phyloP scores from a whole-genome alignment of 2,888 invertebrate genomes.

The Stratiomys singularior region DNA sequence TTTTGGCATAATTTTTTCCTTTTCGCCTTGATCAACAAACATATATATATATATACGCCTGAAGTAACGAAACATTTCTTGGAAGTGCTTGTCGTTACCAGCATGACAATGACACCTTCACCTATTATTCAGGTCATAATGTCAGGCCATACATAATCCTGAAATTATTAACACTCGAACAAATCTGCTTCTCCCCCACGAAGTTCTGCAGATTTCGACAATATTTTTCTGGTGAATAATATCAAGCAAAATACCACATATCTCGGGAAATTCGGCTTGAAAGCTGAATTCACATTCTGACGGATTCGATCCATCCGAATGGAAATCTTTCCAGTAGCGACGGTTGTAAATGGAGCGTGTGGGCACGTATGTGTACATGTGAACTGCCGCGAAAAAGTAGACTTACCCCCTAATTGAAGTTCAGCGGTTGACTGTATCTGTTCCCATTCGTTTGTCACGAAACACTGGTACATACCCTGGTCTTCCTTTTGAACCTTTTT shows the following conservation, averaged over 20 bases:
- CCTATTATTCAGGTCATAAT: conserved; percentile 13
- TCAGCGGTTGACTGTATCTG: conserved; percentile 86
- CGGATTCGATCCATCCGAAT: conserved; percentile 16
- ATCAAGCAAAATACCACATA: background rate
- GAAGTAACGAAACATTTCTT: too few species aligned
- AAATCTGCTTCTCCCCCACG: background rate
- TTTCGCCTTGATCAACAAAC: too few species aligned
- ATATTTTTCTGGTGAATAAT: background rate
- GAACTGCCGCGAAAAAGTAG: conserved; percentile 19
- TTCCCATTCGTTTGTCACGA: conserved; percentile 85
- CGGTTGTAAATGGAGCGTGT: background rate
- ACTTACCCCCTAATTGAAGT: conserved; percentile 79
- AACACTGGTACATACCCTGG: conserved; percentile 92
- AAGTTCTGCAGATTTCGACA: conserved; percentile 7
- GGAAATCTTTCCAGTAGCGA: background rate
- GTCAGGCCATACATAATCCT: conserved; percentile 15
- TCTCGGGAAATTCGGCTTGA: background rate
- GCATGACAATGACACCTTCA: background rate
- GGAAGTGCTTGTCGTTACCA: background rate
- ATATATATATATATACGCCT: too few species aligned
- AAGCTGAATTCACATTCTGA: background rate
- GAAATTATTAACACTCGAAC: conserved; percentile 7
- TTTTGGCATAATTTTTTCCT: too few species aligned
- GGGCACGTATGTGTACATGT: background rate
- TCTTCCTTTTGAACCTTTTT: conserved; percentile 81